Evolutionary conservation across 1,140 invertebrate species (phyloP), one percentile per base, ranked within the genome.

Genomic region (Achroia grisella): DNA sequence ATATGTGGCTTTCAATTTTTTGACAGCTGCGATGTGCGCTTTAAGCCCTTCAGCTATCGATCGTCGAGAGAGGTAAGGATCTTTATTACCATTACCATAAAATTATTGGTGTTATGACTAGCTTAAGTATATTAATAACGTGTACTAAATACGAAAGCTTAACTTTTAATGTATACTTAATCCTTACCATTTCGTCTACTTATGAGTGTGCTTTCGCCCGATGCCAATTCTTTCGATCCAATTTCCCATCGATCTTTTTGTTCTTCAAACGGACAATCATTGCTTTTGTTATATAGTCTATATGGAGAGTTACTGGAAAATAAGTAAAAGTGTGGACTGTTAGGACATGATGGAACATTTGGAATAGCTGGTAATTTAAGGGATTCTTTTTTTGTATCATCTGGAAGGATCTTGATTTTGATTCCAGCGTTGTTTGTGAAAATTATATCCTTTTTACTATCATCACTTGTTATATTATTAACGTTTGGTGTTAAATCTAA

Each of bases 341-440:
- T 63, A 0, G 70, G 60, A 39, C 49, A 64, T 0, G 59, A 63
- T 29, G 55, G 50, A 39, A 62, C 62, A 15, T 42, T 70, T 27
- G 52, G 36, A 40, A 82, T 72, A 4, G 75, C 64, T n/a, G 78
- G 78, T 29, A 79, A 50, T 56, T 68, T 76, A 10, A 82, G 62
- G 2, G 46, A 41, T 5, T 51, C 51, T 11, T 48, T 43, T 28
- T 48, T 48, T 9, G 39, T 27, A 34, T 63, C 39, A 15, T 62
- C 33, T 10, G 58, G 48, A 0, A 65, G 42, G 8, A 68, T 42
- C 35, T 62, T 65, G 8, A 69, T 46, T 52, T 55, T 62, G 6
- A 66, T 37, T 15, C 55, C 58, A 29, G 48, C 36, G 35, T 52
- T 62, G 30, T 57, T 64, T 5, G 48, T 56, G 32, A 66, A 61